These are phyloP conservation scores for Aradophagus sp. DNA, from an alignment of 1,140 invertebrate species.

Conservation along the genomic window DNA sequence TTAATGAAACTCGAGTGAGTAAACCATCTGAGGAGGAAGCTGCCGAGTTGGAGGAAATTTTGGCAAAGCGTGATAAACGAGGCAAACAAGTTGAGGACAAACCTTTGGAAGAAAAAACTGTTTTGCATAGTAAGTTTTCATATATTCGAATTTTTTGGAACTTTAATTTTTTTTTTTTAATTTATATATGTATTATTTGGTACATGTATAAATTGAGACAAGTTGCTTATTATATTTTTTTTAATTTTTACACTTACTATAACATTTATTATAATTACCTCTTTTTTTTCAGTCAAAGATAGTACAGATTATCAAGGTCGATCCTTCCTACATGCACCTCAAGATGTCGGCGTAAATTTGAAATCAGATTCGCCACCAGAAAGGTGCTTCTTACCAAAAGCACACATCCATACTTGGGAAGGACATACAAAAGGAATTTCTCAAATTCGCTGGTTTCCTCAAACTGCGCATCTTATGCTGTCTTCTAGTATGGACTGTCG, in stretches of 20 bases:
- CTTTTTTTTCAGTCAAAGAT: slow-evolving; percentile 87
- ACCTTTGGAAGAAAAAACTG: slow-evolving; percentile 94
- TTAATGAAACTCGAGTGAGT: slow-evolving; percentile 90
- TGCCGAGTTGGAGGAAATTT: slow-evolving; percentile 93
- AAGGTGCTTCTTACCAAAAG: slow-evolving; percentile 98
- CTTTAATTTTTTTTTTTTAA: slow-evolving; percentile 65
- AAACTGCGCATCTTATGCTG: slow-evolving; percentile 94
- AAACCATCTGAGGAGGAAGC: slow-evolving; percentile 95
- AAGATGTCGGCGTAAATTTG: slow-evolving; percentile 96
- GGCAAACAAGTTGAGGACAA: slow-evolving; percentile 92
- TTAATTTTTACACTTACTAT: too few species aligned
- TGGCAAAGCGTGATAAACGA: slow-evolving; percentile 92
- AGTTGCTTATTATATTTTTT: too few species aligned
- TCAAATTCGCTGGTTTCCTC: slow-evolving; percentile 96
- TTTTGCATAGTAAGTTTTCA: slow-evolving; percentile 88
- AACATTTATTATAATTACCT: too few species aligned
- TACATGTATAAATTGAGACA: too few species aligned
- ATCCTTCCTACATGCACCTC: slow-evolving; percentile 94
- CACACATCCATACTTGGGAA: slow-evolving; percentile 96
- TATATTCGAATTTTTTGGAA: slow-evolving; percentile 74
- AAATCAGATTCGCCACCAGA: slow-evolving; percentile 93
- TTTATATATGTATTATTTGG: too few species aligned
- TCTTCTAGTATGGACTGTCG: slow-evolving; percentile 98
- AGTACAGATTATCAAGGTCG: slow-evolving; percentile 96
- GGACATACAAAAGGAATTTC: slow-evolving; percentile 98